Conservation (phyloP, 1,140 invertebrate genomes). For the Nautilus pompilius region DNA sequence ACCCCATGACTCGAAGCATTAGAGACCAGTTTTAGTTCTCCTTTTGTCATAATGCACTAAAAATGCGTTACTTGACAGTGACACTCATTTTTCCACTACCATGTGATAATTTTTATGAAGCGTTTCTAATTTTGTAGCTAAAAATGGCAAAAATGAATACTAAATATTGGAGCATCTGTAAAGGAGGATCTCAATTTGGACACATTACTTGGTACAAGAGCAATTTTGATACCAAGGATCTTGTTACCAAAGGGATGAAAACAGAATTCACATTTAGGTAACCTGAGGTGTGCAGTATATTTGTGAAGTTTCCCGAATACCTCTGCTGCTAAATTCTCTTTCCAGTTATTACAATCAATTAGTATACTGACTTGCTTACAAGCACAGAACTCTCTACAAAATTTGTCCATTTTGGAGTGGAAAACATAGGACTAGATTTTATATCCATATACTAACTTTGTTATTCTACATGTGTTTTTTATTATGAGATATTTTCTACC, state of each 20-base stretch:
- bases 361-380: neutral
- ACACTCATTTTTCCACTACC: too few species aligned
- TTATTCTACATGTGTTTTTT: too few species aligned
- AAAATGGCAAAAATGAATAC: too few species aligned
- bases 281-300: neutral
- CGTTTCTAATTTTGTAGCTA: too few species aligned
- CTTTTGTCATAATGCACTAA: too few species aligned
- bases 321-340: neutral
- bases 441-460: slow-evolving; percentile 57
- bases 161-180: neutral
- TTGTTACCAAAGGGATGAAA: too few species aligned
- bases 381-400: neutral
- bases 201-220: neutral
- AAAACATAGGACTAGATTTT: neutral
- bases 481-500: slow-evolving; percentile 18
- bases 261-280: neutral
- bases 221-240: neutral
- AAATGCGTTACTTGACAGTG: too few species aligned
- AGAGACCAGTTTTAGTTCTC: too few species aligned
- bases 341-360: neutral
- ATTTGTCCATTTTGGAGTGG: neutral
- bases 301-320: neutral
- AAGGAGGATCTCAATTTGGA: neutral
- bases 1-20: too few species aligned
- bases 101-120: too few species aligned